Evolutionary conservation across 2,797 vertebrate genomes (phyloP).

Genomic region (Malacoraja senta): DNA sequence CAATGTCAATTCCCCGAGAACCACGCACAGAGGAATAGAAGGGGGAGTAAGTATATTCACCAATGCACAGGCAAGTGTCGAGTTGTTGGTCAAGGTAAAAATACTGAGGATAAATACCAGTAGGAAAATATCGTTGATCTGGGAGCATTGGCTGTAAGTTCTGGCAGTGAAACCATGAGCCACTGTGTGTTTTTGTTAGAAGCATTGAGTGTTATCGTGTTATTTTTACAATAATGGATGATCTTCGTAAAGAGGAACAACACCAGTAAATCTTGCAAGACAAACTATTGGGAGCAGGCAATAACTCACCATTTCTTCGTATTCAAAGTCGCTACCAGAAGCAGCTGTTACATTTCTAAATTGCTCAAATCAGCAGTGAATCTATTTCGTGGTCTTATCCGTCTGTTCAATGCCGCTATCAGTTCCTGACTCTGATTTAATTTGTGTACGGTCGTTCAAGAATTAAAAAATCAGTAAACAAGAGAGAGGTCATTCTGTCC

Average conservation of each 20-base stretch:
- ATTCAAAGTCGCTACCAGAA: not conserved
- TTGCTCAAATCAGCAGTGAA: not conserved
- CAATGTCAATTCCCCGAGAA: too few species aligned
- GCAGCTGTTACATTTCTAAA: not conserved
- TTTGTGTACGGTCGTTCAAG: not conserved
- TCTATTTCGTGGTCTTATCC: not conserved
- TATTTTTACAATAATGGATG: not conserved
- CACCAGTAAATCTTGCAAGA: not conserved
- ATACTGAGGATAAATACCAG: too few species aligned
- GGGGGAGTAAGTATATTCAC: too few species aligned
- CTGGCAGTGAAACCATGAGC: not conserved
- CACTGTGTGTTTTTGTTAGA: not conserved
- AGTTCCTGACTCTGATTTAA: not conserved
- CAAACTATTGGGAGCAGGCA: not conserved
- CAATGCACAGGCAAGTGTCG: too few species aligned
- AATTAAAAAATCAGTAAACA: too few species aligned
- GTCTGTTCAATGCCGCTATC: not conserved
- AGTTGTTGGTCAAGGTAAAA: too few species aligned
- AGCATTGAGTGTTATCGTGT: not conserved
- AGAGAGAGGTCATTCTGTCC: not conserved
- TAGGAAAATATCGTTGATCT: too few species aligned
- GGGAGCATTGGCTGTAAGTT: not conserved
- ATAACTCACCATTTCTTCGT: not conserved
- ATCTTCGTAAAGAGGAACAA: not conserved
- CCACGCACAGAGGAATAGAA: too few species aligned